Evolutionary conservation across 2,113 vertebrate genomes (phyloP).

Genomic region (Strix aluco): DNA sequence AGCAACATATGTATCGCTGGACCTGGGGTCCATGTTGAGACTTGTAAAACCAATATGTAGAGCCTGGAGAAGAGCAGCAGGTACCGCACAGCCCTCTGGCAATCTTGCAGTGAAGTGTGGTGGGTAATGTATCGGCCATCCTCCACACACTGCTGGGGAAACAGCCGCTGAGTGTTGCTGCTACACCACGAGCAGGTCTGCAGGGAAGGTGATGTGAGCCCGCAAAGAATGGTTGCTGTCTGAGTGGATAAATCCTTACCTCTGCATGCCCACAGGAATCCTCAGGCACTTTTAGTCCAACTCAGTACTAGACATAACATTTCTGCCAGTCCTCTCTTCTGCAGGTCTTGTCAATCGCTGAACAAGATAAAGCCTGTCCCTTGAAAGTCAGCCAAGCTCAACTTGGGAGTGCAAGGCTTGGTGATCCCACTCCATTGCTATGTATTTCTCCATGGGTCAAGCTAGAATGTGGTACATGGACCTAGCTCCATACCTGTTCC

Average conservation of each 20-base stretch:
- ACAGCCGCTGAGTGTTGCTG: neutral
- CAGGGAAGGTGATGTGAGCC: neutral
- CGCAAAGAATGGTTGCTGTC: neutral
- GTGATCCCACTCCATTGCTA: neutral
- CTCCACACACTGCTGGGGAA: neutral
- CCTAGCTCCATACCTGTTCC: neutral
- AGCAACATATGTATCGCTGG: neutral
- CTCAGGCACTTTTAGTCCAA: neutral
- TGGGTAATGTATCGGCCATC: neutral
- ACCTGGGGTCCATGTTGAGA: neutral
- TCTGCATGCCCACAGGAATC: neutral
- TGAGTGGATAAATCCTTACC: neutral
- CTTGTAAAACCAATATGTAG: neutral
- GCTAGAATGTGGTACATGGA: neutral
- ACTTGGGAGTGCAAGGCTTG: neutral
- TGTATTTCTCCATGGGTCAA: neutral
- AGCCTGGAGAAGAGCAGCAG: neutral
- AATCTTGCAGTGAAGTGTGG: neutral
- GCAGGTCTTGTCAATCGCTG: neutral
- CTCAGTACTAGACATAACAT: neutral
- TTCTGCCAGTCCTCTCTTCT: neutral
- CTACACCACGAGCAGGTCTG: neutral
- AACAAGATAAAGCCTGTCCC: neutral
- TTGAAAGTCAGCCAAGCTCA: neutral
- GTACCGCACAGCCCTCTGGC: neutral